These are phyloP conservation scores for Phengaris arion DNA, from an alignment of 2,888 invertebrate species.

Conservation along the genomic window DNA sequence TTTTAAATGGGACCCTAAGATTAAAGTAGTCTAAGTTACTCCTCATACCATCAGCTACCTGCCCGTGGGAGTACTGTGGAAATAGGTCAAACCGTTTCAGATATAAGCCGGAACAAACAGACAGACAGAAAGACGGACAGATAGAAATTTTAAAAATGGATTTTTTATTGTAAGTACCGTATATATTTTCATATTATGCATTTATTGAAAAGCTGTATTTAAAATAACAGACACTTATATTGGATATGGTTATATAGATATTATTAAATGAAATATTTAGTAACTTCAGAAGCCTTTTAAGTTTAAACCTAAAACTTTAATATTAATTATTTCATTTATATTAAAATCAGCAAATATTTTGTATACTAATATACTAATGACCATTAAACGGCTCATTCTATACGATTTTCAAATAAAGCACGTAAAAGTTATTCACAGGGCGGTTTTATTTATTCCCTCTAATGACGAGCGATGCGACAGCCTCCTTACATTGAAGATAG, in stretches of 20 bases:
- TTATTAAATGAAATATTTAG: neutral
- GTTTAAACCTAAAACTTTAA: neutral
- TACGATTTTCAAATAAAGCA: conserved; percentile 17
- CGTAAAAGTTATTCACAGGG: conserved; percentile 52
- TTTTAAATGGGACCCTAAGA: too few relatives aligned
- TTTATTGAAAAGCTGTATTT: too few relatives aligned
- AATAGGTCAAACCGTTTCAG: too few relatives aligned
- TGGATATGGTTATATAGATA: neutral
- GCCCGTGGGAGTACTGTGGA: too few relatives aligned
- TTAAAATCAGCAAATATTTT: neutral
- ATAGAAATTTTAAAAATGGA: neutral
- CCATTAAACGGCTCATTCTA: neutral
- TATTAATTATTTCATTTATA: neutral
- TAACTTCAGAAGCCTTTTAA: neutral
- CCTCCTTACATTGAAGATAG: conserved; percentile 68
- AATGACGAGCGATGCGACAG: conserved; percentile 72
- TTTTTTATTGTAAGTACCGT: neutral
- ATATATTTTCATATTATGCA: too few relatives aligned
- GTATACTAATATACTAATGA: conserved; percentile 23
- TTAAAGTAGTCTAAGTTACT: too few relatives aligned
- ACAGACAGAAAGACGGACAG: too few relatives aligned
- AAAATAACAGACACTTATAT: too few relatives aligned
- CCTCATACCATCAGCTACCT: too few relatives aligned
- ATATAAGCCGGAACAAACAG: too few relatives aligned
- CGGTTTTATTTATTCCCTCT: conserved; percentile 59